Evolutionary conservation across 2,113 vertebrate species (phyloP).

Genomic region (Dendropsophus ebraccatus): DNA sequence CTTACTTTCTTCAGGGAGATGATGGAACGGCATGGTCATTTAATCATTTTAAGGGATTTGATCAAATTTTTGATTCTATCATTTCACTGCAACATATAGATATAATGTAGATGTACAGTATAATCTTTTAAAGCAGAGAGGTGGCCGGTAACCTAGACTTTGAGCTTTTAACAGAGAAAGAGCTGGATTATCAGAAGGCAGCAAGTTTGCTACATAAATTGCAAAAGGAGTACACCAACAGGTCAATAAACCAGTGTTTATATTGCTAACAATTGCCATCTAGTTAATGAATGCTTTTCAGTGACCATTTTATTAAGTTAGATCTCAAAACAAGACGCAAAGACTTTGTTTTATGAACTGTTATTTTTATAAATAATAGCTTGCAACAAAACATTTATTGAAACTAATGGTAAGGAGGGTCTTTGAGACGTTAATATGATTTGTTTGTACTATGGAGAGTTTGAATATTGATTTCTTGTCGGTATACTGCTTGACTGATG

Average conservation of each 20-base stretch:
- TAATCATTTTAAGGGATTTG: no score
- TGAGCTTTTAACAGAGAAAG: no score
- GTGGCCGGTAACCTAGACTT: no score
- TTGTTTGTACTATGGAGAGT: conserved; percentile 61
- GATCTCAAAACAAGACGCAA: conserved; percentile 9
- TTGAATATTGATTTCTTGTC: conserved; percentile 72
- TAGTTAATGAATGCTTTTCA: conserved; percentile 25
- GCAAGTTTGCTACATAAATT: no score
- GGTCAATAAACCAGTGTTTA: conserved; percentile 33
- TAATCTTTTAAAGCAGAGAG: no score
- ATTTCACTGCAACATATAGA: no score
- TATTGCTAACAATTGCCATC: conserved; percentile 31
- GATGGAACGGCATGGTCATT: no score
- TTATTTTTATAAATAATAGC: conserved; percentile 42
- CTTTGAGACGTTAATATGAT: conserved; percentile 63
- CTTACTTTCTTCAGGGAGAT: no score
- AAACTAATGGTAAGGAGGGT: conserved; percentile 56
- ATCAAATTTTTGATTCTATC: no score
- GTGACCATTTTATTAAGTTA: conserved; percentile 29
- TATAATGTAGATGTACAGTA: no score
- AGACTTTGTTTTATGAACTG: conserved; percentile 15
- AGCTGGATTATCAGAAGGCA: no score
- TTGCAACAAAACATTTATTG: conserved; percentile 49
- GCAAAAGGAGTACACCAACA: neutral
- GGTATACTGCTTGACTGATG: conserved; percentile 59